These are phyloP conservation scores for Eupithecia vulgata DNA, from an alignment of 2,888 invertebrate genomes.

Conservation along the genomic window DNA sequence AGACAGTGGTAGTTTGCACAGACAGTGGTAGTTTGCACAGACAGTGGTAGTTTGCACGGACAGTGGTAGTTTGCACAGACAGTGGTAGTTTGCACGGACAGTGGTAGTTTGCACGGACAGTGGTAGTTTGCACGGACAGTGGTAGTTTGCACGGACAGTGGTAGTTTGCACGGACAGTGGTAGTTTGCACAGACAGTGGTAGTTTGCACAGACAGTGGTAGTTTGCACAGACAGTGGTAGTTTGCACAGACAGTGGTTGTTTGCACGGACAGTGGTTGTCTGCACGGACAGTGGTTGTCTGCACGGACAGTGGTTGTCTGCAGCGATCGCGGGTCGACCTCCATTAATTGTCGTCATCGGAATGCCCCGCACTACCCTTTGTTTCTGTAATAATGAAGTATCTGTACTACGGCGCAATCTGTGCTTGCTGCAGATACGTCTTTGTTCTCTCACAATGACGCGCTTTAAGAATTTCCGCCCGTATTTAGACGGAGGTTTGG, in stretches of 20 bases:
- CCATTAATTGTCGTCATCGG: constrained; percentile 32
- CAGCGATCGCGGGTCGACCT: constrained; percentile 2
- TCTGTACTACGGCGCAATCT: constrained; percentile 8
- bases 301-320: not conserved
- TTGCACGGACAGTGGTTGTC: not conserved
- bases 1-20: not conserved
- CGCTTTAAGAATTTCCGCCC: constrained; percentile 43
- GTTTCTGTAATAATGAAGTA: constrained; percentile 15
- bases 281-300: no score
- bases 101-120: not conserved
- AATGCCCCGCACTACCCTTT: constrained; percentile 29
- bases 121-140: no score
- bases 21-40: not conserved
- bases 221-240: not conserved
- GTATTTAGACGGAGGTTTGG: constrained; percentile 39
- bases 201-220: no score
- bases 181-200: not conserved
- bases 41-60: not conserved
- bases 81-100: not conserved
- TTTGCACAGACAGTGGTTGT: no score
- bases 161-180: no score
- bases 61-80: not conserved
- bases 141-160: not conserved
- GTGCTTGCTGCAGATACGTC: constrained; percentile 33
- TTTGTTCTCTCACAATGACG: constrained; percentile 46